Base-by-base conservation (phyloP, 2,797 vertebrate genomes). In the Brachyalestes nurse region DNA sequence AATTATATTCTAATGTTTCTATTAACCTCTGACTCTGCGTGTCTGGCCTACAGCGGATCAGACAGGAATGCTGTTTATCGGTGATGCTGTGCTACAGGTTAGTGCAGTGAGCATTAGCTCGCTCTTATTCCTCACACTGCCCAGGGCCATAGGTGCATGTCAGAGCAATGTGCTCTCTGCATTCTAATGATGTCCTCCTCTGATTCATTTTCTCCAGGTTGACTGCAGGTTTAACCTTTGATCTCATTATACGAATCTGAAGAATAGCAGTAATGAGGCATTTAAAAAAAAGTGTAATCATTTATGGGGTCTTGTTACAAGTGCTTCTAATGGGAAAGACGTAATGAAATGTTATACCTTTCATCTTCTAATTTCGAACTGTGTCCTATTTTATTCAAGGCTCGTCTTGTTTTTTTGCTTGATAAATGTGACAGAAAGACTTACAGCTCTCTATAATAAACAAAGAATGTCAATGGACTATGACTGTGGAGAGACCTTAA, bases 61-160 rank as follows among this genome's bases (percentile, higher is more conserved):
- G 91, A 96, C 96, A 79, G 96, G 96, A 90, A 96, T 96, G 95
- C 92, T 99, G 69, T 99, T 98, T 88, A 93, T 97, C 78, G 97
- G 97, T 74, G 97, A 99, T 75, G 96, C 97, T 3, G 91, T 98
- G 85, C 86, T 96, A 84, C 96, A 98, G 97, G 97, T 99, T 80
- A 93, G 97, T 96, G 86, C 88, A 80, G 47, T 65, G 74, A 80
- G 64, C n/a, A 0, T 55, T 21, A 70, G 25, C 34, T 66, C 58
- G 66, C 88, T 87, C 78, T 86, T 66, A 45, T 82, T 77, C 82
- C 40, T 49, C 25, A 82, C 75, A 75, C 82, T 83, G 61, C 84
- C 85, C 84, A 38, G 73, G 87, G 84, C 88, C 83, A 69, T 19
- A 40, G 82, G 60, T 65, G 42, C 69, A 71, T 85, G 82, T 84